These are phyloP conservation scores for Tetragonula clypearis DNA, from an alignment of 1,140 invertebrate species.

Conservation along the genomic window DNA sequence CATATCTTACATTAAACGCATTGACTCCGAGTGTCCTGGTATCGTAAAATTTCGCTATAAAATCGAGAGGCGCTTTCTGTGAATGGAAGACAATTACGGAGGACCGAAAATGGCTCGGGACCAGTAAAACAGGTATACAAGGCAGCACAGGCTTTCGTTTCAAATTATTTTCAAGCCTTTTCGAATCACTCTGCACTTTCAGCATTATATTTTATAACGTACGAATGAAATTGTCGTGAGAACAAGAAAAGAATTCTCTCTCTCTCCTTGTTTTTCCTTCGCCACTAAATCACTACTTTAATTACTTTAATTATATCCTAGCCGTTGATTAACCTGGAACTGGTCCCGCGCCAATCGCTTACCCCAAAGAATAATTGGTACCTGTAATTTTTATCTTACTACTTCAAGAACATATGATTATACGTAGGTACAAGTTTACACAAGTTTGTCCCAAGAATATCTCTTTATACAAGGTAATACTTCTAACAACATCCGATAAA, in stretches of 20 bases:
- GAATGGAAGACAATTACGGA: conserved; percentile 50
- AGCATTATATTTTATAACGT: neutral
- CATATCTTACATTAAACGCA: conserved; percentile 54
- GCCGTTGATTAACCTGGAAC: conserved; percentile 12
- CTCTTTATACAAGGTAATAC: neutral
- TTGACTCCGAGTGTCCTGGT: conserved; percentile 42
- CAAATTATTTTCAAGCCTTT: conserved; percentile 29
- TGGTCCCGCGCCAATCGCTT: neutral
- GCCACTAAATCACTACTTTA: conserved; percentile 7
- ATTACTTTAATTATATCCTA: conserved; percentile 29
- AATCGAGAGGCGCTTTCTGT: conserved; percentile 54
- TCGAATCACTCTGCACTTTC: conserved; percentile 10
- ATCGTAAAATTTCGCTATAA: conserved; percentile 54
- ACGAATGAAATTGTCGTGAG: neutral
- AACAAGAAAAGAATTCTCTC: conserved; percentile 7
- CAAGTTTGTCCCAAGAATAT: neutral
- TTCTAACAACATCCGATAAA: neutral
- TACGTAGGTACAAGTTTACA: neutral
- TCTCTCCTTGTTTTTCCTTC: neutral
- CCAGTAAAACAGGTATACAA: conserved; percentile 53
- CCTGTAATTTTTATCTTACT: conserved; percentile 17
- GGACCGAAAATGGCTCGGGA: conserved; percentile 37
- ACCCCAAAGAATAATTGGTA: conserved; percentile 1
- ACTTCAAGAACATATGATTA: conserved; percentile 17
- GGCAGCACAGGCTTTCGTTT: conserved; percentile 19